A percentile compares a stretch with the other conserved stretches of the same genome.
Evolutionary conservation across 2,113 vertebrate genomes (phyloP).

Genomic region (Nansenia antarctica): DNA sequence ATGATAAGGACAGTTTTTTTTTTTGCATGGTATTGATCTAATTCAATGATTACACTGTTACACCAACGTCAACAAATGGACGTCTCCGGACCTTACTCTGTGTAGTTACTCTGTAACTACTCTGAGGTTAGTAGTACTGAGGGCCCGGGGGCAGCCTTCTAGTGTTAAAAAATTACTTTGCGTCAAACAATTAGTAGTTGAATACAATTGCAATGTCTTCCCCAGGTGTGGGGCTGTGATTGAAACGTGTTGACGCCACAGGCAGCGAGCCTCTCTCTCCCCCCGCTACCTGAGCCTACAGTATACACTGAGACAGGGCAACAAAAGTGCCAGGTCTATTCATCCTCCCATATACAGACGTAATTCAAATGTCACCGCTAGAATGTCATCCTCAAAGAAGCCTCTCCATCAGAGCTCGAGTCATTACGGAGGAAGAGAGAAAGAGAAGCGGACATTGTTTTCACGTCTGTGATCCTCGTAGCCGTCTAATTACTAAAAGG

Average conservation of each 20-base stretch:
- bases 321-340: constrained; percentile 73
- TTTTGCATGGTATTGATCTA: too few species aligned
- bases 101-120: too few species aligned
- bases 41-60: too few species aligned
- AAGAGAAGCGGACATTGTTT: constrained; percentile 91
- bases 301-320: constrained; percentile 49
- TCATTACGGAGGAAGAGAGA: constrained; percentile 83
- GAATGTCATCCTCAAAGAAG: constrained; percentile 99
- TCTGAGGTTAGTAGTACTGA: too few species aligned
- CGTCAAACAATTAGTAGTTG: background rate
- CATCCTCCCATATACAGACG: constrained; percentile 92
- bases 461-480: constrained; percentile 95
- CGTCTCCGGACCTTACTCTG: too few species aligned
- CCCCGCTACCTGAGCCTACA: constrained; percentile 24
- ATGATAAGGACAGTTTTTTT: too few species aligned
- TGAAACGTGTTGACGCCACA: background rate
- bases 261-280: background rate
- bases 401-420: constrained; percentile 92
- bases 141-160: too few species aligned
- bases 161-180: background rate
- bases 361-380: constrained; percentile 99
- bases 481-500: constrained; percentile 99
- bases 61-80: too few species aligned
- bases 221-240: background rate
- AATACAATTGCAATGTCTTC: background rate